Conservation (phyloP, 2,797 vertebrate genomes). For the Gallinago solitaria region DNA sequence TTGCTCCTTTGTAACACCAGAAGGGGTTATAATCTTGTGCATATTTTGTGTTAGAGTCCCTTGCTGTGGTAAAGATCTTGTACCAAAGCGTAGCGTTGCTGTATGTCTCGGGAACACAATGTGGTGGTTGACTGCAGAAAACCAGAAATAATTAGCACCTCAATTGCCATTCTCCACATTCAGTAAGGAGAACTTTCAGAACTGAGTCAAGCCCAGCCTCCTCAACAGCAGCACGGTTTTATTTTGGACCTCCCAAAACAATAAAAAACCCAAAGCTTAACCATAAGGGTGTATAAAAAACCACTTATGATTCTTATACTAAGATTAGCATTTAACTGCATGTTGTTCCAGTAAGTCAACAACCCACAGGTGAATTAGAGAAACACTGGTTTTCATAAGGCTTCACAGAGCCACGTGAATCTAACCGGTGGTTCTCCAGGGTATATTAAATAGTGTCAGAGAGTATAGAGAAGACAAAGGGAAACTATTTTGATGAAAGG, state of each 20-base stretch:
- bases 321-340: neutral
- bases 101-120: slow-evolving; percentile 94
- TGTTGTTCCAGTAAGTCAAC: neutral
- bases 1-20: slow-evolving; percentile 99
- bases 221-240: neutral
- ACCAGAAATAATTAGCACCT: slow-evolving; percentile 12
- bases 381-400: neutral
- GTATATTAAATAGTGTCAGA: neutral
- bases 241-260: neutral
- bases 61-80: slow-evolving; percentile 95
- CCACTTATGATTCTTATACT: neutral
- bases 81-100: slow-evolving; percentile 96
- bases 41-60: slow-evolving; percentile 95
- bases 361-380: neutral
- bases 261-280: neutral
- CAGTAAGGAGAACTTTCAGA: neutral
- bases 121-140: slow-evolving; percentile 89
- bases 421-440: neutral
- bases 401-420: neutral
- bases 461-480: neutral
- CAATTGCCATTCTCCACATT: neutral
- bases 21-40: slow-evolving; percentile 98
- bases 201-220: neutral
- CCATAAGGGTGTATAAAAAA: neutral
- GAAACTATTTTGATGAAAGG: neutral